These are phyloP conservation scores for Xenotilapia leptura DNA, from an alignment of 2,113 vertebrate species.

Conservation along the genomic window DNA sequence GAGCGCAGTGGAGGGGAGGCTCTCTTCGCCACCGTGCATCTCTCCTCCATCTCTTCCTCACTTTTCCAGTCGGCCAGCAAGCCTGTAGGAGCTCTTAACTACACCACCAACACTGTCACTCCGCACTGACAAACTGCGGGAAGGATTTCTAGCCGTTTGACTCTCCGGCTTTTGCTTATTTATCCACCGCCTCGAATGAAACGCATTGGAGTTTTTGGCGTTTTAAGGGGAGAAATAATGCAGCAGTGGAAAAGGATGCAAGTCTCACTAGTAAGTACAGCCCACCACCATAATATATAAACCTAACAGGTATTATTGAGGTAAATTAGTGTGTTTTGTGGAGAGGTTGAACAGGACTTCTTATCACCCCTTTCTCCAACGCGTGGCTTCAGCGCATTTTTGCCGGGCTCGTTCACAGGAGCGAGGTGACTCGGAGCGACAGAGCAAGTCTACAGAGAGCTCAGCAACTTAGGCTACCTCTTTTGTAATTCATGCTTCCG, in stretches of 20 bases:
- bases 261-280: conserved; percentile 53
- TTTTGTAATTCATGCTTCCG: background rate
- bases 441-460: conserved; percentile 12
- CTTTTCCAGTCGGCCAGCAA: conserved; percentile 82
- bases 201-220: conserved; percentile 30
- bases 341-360: background rate
- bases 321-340: background rate
- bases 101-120: conserved; percentile 31
- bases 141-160: conserved; percentile 46
- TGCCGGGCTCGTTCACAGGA: background rate
- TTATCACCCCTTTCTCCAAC: background rate
- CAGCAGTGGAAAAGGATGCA: conserved; percentile 36
- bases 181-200: background rate
- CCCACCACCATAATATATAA: background rate
- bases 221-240: conserved; percentile 35
- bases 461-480: conserved; percentile 42
- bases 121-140: conserved; percentile 37
- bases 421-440: background rate
- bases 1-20: conserved; percentile 87
- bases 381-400: background rate
- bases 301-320: conserved; percentile 4
- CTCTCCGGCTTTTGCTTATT: background rate
- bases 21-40: conserved; percentile 68
- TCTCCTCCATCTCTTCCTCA: conserved; percentile 77
- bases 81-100: conserved; percentile 71